Evolutionary conservation across 2,113 vertebrate species (phyloP).

Genomic region (Thalassarche chlororhynchos): DNA sequence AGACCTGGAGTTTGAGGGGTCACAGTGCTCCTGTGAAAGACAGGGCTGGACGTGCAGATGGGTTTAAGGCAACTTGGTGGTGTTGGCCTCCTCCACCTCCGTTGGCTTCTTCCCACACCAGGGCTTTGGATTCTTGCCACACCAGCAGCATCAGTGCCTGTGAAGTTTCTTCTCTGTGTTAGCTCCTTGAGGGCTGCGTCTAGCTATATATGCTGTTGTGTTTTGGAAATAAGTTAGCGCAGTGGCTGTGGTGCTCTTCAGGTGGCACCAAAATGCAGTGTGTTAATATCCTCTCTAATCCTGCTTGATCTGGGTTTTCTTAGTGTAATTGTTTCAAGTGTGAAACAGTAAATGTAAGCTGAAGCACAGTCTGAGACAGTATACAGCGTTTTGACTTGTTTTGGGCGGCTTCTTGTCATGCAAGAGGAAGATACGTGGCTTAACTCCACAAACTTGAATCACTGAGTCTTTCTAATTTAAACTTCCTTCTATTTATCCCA

Average conservation of each 20-base stretch:
- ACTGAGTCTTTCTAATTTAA: background rate
- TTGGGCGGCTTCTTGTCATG: background rate
- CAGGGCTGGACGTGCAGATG: background rate
- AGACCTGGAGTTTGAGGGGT: background rate
- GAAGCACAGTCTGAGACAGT: background rate
- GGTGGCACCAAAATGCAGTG: background rate
- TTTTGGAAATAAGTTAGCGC: background rate
- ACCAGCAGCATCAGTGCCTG: background rate
- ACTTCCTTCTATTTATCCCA: constrained; percentile 56
- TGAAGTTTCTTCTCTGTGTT: background rate
- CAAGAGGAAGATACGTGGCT: background rate
- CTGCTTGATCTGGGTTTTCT: background rate
- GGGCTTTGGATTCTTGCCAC: background rate
- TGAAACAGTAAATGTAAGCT: background rate
- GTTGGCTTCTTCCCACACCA: background rate
- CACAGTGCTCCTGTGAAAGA: background rate
- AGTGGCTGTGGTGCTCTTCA: background rate
- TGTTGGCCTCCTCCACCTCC: background rate
- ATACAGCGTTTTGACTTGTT: background rate
- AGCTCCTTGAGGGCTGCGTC: background rate
- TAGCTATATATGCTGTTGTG: background rate
- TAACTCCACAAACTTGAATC: background rate
- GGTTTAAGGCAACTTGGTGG: background rate
- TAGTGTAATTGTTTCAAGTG: background rate
- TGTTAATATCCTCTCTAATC: background rate